Base-by-base conservation (phyloP, 2,888 invertebrate species). In the Agrochola lychnidis region DNA sequence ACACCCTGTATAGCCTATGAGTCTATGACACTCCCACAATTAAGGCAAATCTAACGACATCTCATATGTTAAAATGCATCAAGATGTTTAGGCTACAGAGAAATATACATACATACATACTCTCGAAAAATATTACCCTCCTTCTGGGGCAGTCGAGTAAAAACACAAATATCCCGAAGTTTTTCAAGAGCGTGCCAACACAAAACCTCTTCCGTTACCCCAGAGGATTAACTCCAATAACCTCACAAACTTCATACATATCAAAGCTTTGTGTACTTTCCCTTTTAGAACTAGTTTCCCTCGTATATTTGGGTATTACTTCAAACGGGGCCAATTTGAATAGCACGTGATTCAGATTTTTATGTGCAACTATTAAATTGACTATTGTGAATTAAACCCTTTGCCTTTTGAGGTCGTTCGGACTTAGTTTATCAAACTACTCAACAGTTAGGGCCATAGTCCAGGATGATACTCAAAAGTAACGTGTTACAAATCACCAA, bases 191-290 rank as follows among this genome's bases (percentile, higher is more conserved):
- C 25, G 59, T 59, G 67, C 36, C 30, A 74, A 68, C 67, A 45
- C 71, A 63, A 36, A 81, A 77, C 73, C 42, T 53, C 61, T 56
- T 40, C 59, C 36, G 7, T 68, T 57, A 67, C 73, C 74, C 73
- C 16, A 12, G 70, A 72, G 83, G 63, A 69, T 82, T 74, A 73
- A 74, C 71, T 75, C 16, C 53, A 66, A 78, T 72, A 85, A 72
- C 73, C 61, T 70, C 42, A 82, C 61, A 70, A 68, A 86, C 71
- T 75, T 76, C 68, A 79, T 76, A 71, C 83, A 84, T 83, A 83
- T 83, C 86, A 86, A 86, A 84, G 79, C 61, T 48, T 75, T 77
- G 69, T 62, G 42, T 48, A 42, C 45, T 56, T 79, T 72, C 12
- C 42, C 19, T 45, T 70, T 67, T 59, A 64, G 22, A 30, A 68